phyloP scores from a whole-genome alignment of 2,797 vertebrate species.

The Phataginus tricuspis region DNA sequence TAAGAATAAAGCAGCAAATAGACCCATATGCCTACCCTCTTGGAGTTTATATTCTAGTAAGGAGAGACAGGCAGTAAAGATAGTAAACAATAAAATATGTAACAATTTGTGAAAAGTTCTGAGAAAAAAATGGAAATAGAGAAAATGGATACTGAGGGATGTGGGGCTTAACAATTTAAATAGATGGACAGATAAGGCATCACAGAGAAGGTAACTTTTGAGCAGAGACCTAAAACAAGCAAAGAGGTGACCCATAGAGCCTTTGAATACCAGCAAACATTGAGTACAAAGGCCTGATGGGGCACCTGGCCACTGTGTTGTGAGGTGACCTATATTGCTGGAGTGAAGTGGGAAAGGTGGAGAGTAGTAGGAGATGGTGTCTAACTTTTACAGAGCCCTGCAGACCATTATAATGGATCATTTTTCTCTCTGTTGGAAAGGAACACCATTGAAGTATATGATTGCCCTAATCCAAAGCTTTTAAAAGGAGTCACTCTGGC shows the following conservation, averaged over 20 bases:
- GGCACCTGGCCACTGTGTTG: no score
- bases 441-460: background rate
- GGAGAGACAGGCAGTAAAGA: background rate
- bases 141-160: background rate
- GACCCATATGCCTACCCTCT: background rate
- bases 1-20: background rate
- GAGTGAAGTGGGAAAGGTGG: background rate
- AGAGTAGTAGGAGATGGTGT: background rate
- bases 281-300: fast-evolving
- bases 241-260: no score
- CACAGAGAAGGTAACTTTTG: background rate
- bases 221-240: background rate
- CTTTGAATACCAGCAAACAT: background rate
- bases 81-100: background rate
- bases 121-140: background rate
- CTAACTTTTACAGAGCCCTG: background rate
- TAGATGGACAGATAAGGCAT: background rate
- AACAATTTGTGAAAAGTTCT: background rate
- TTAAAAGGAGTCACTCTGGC: background rate
- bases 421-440: background rate
- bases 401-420: background rate
- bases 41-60: background rate
- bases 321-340: background rate
- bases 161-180: background rate
- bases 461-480: background rate